Evolutionary conservation across 2,113 vertebrate species (phyloP), one percentile per base, ranked within the genome.

Genomic region (Pelecanoides urinatrix): DNA sequence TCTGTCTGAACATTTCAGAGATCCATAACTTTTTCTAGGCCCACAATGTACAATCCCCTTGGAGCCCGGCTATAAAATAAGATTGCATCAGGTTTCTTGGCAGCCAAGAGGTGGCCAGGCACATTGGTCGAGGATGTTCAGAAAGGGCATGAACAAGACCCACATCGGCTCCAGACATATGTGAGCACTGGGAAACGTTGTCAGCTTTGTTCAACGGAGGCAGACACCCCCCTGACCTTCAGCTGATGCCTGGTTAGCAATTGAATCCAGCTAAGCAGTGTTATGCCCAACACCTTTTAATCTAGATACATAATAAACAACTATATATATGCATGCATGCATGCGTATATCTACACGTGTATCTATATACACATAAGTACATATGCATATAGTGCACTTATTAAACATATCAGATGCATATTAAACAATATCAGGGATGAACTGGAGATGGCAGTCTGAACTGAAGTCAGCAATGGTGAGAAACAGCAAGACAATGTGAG

Each of bases 381-480:
- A 15, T 3, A 4, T 6, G 34, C 58, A 20, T 23, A 3, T 4
- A 55, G 8, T 6, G 58, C n/a, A 76, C 9, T 50, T 50, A n/a
- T 53, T 7, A 36, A 58, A 50, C 2, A 0, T 25, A 27, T 12
- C 32, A 25, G 56, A 45, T 49, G 40, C 56, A 20, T n/a, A 14
- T 65, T 25, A 34, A 66, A 72, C 91, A 63, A 1, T 94, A n/a
- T 75, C 91, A 36, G 77, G 36, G 62, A 26, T 65, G 87, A 85
- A 93, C 91, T 96, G 91, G 94, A 95, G 93, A 78, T 92, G 96
- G 96, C 96, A 97, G 94, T 49, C 26, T 91, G 56, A 78, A 76
- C 91, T 81, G 84, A 58, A 75, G 58, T 25, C 68, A 16, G 76
- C 6, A n/a, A 1, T 9, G n/a, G 53, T 25, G 25, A 40, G 34